Percentiles rank a stretch among this genome's conserved stretches.
Conservation (phyloP, 2,888 invertebrate genomes). For the Spilarctia lutea region DNA sequence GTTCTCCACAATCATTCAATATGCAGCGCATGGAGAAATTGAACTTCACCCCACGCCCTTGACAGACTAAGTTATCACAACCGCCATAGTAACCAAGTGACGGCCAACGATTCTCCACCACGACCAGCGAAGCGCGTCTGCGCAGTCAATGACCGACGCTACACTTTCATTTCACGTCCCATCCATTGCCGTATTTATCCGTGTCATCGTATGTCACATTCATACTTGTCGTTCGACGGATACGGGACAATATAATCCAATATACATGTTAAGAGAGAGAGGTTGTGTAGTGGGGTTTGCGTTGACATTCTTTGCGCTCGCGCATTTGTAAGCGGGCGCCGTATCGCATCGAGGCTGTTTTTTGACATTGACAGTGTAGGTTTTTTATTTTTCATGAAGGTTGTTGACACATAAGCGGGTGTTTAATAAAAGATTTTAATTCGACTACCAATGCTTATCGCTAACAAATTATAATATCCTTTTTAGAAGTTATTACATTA, state of each 20-base stretch:
- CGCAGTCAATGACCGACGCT: constrained; percentile 62
- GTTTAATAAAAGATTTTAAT: constrained; percentile 28
- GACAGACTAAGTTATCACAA: constrained; percentile 36
- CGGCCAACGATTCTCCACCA: constrained; percentile 57
- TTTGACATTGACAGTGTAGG: constrained; percentile 63
- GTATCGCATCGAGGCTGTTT: constrained; percentile 53
- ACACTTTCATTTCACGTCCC: constrained; percentile 54
- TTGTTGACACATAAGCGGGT: constrained; percentile 34
- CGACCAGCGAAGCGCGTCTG: constrained; percentile 54
- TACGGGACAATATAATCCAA: constrained; percentile 30
- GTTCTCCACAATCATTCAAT: constrained; percentile 1
- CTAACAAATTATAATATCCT: too few relatives aligned
- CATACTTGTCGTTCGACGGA: constrained; percentile 31
- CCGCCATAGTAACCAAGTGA: constrained; percentile 38
- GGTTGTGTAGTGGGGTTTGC: constrained; percentile 31
- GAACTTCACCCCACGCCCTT: constrained; percentile 47
- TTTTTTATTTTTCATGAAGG: constrained; percentile 42
- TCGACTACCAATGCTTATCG: constrained; percentile 10
- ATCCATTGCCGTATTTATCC: constrained; percentile 37
- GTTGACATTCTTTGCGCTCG: constrained; percentile 54
- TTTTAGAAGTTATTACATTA: too few relatives aligned
- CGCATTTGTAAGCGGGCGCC: constrained; percentile 44
- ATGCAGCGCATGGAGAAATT: constrained; percentile 16
- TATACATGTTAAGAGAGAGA: constrained; percentile 32
- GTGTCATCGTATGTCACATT: constrained; percentile 22